These are phyloP conservation scores for Cottus gobio DNA, from an alignment of 2,113 vertebrate species.

Conservation along the genomic window DNA sequence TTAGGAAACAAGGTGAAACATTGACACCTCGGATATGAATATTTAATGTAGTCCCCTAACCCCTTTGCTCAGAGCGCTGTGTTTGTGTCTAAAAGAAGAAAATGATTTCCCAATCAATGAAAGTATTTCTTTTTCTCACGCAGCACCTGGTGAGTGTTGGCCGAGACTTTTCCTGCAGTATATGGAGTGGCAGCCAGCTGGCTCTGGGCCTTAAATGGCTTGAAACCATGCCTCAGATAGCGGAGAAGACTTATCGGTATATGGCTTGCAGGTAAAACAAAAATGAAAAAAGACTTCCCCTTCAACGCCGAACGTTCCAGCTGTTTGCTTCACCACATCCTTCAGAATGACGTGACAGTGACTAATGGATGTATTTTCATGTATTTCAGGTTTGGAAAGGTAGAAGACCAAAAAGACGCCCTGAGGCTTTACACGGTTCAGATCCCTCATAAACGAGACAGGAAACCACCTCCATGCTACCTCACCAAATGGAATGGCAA, in stretches of 20 bases:
- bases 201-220: slow-evolving; percentile 88
- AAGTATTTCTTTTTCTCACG: slow-evolving; percentile 1
- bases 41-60: not conserved
- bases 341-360: not conserved
- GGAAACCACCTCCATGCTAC: slow-evolving; percentile 91
- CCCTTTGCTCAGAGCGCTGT: not conserved
- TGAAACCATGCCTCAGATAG: slow-evolving; percentile 87
- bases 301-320: not conserved
- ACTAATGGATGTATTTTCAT: not conserved
- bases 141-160: slow-evolving; percentile 91
- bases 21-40: not conserved
- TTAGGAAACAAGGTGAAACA: slow-evolving; percentile 89
- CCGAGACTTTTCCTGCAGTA: slow-evolving; percentile 90
- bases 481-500: slow-evolving; percentile 96
- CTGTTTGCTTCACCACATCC: not conserved
- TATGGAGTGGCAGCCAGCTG: slow-evolving; percentile 92
- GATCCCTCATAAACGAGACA: slow-evolving; percentile 93
- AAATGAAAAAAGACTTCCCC: not conserved
- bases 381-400: slow-evolving; percentile 87
- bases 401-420: slow-evolving; percentile 87
- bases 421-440: slow-evolving; percentile 94
- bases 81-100: not conserved
- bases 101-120: not conserved
- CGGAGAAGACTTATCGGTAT: slow-evolving; percentile 89
- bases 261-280: slow-evolving; percentile 89